Conservation (phyloP, 2,888 invertebrate species). For the Mythimna loreyi region DNA sequence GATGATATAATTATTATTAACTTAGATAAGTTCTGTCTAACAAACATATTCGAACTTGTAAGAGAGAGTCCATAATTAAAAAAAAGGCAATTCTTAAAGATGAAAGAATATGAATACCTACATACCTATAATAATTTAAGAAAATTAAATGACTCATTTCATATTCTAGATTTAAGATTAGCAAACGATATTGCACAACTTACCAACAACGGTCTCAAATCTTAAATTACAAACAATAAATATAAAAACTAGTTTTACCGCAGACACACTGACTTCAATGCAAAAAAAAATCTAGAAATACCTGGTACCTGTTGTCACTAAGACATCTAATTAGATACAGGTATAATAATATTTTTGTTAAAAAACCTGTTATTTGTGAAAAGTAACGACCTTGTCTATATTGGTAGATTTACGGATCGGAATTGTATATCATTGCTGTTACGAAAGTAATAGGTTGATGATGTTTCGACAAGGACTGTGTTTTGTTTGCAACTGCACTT, state of each 20-base stretch:
- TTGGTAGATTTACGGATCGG: background rate
- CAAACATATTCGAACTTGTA: no score
- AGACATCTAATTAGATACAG: background rate
- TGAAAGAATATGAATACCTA: no score
- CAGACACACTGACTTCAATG: background rate
- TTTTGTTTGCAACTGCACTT: background rate
- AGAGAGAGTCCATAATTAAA: no score
- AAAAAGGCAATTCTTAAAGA: no score
- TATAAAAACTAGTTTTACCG: conserved; percentile 17
- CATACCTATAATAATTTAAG: no score
- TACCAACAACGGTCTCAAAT: background rate
- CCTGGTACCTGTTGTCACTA: conserved; percentile 15
- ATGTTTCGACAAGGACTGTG: background rate
- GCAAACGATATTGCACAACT: conserved; percentile 16
- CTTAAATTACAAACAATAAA: background rate
- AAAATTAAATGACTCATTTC: no score
- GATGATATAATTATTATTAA: no score
- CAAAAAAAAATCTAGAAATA: conserved; percentile 9
- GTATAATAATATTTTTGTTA: background rate
- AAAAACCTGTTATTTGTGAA: conserved; percentile 26
- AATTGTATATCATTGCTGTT: background rate
- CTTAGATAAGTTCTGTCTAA: no score
- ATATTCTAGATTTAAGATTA: background rate
- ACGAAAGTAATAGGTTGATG: conserved; percentile 8
- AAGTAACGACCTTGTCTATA: conserved; percentile 15